These are phyloP conservation scores for Cryptomyrus ogoouensis DNA, from an alignment of 2,113 vertebrate genomes.

Conservation along the genomic window DNA sequence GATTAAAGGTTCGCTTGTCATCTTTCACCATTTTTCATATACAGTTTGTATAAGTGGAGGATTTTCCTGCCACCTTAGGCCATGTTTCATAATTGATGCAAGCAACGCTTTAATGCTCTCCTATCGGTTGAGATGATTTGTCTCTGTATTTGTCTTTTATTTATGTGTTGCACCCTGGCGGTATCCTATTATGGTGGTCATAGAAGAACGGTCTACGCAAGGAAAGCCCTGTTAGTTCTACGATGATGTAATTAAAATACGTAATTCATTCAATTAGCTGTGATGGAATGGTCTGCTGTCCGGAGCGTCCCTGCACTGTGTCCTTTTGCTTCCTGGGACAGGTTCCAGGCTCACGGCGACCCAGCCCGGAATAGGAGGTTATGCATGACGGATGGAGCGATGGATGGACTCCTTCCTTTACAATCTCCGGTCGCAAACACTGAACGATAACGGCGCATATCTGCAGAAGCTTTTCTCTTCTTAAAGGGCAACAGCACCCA, in stretches of 20 bases:
- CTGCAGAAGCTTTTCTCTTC: neutral
- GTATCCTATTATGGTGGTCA: neutral
- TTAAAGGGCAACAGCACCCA: neutral
- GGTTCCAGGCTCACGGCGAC: neutral
- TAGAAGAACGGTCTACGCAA: neutral
- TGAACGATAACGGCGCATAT: neutral
- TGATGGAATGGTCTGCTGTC: neutral
- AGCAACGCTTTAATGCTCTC: neutral
- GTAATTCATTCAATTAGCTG: neutral
- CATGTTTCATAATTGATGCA: neutral
- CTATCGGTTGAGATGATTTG: neutral
- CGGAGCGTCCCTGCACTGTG: neutral
- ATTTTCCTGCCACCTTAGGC: neutral
- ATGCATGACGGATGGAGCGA: neutral
- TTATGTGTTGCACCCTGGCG: neutral
- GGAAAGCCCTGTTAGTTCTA: neutral
- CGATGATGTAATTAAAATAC: neutral
- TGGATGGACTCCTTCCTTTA: neutral
- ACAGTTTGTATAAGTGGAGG: neutral
- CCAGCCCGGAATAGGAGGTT: neutral
- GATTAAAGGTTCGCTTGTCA: neutral
- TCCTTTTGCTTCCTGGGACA: neutral
- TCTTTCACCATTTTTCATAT: neutral
- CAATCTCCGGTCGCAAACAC: neutral
- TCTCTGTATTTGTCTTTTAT: neutral